Conservation (phyloP, 1,140 invertebrate genomes). For the Hermetia illucens region DNA sequence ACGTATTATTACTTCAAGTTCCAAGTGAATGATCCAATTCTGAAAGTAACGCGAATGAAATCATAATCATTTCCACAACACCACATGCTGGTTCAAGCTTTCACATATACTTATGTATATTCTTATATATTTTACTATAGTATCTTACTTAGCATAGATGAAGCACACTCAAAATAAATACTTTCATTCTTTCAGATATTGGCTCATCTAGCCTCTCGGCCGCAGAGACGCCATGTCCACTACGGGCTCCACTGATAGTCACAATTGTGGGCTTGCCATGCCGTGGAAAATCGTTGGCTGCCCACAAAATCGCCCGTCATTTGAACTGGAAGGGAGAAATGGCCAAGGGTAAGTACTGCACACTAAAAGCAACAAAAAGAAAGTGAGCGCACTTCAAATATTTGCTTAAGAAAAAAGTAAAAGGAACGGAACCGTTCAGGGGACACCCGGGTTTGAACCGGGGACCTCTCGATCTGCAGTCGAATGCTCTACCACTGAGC, state of each 20-base stretch:
- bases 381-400: too few species aligned
- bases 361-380: neutral
- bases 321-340: constrained; percentile 81
- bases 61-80: too few species aligned
- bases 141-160: too few species aligned
- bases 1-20: too few species aligned
- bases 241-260: constrained; percentile 56
- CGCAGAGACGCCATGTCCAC: constrained; percentile 5
- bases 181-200: constrained; percentile 1
- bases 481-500: constrained; percentile 90
- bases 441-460: constrained; percentile 90
- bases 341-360: constrained; percentile 55
- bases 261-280: constrained; percentile 85
- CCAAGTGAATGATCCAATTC: too few species aligned
- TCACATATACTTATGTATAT: too few species aligned
- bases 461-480: constrained; percentile 90
- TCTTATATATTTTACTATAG: too few species aligned
- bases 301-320: constrained; percentile 73
- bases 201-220: neutral
- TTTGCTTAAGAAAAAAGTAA: too few species aligned
- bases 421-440: too few species aligned
- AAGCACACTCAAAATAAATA: too few species aligned
- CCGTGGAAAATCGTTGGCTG: constrained; percentile 80
- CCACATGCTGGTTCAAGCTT: too few species aligned
- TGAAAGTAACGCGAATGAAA: too few species aligned